Evolutionary conservation across 2,113 vertebrate genomes (phyloP).

Genomic region (Lepus europaeus): DNA sequence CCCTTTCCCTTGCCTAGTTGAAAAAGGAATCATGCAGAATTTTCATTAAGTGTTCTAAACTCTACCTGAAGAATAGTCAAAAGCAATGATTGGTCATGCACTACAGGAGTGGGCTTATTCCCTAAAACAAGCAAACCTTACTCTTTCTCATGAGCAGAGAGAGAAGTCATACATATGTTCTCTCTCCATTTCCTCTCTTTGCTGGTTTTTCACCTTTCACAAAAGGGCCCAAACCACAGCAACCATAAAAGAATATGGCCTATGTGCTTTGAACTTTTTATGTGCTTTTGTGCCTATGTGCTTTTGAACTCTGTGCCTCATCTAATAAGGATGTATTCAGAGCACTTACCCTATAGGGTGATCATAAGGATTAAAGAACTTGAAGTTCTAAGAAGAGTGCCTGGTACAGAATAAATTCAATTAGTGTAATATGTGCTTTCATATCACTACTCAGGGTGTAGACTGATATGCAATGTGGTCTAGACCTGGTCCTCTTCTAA

Average conservation of each 20-base stretch:
- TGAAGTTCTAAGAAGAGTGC: neutral
- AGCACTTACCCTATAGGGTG: neutral
- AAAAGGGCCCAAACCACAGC: neutral
- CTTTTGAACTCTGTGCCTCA: neutral
- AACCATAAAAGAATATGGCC: neutral
- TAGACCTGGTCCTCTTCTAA: neutral
- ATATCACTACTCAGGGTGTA: neutral
- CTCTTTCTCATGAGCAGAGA: constrained; percentile 9
- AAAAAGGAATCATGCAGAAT: neutral
- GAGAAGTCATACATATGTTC: neutral
- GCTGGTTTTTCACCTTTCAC: neutral
- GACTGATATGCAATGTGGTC: neutral
- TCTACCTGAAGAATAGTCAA: constrained; percentile 32
- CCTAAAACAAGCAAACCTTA: neutral
- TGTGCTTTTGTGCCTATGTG: neutral
- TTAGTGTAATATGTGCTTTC: neutral
- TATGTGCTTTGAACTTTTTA: neutral
- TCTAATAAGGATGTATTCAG: neutral
- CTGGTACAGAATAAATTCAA: neutral
- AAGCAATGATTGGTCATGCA: constrained; percentile 50
- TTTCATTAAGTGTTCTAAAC: constrained; percentile 51
- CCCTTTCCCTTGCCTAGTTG: neutral
- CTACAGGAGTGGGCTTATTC: neutral
- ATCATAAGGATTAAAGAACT: neutral
- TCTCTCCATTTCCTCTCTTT: neutral